phyloP scores from a whole-genome alignment of 1,140 invertebrate species.

The Lepeophtheirus salmonis region DNA sequence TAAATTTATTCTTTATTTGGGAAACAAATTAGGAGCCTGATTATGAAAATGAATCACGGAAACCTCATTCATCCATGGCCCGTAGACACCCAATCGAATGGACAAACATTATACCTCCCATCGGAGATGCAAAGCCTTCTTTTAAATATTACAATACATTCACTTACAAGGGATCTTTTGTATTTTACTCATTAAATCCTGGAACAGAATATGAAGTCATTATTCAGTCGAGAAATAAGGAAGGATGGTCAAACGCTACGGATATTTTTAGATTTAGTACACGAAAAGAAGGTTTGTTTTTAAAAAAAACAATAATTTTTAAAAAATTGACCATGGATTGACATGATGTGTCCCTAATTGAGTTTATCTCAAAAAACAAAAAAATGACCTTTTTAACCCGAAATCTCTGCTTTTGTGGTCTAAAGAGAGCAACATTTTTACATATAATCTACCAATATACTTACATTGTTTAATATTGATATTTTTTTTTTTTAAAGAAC shows the following conservation, averaged over 20 bases:
- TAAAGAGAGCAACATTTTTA: background rate
- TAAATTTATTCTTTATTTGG: too few species aligned
- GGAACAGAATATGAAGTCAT: conserved; percentile 15
- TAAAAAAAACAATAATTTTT: background rate
- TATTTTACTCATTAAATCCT: conserved; percentile 7
- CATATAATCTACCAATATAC: background rate
- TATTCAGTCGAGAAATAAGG: conserved; percentile 8
- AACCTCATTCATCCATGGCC: background rate
- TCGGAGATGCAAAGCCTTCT: background rate
- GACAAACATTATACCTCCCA: conserved; percentile 16
- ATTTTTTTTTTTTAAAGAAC: background rate
- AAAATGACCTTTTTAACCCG: background rate
- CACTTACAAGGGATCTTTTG: conserved; percentile 14
- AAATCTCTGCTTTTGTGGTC: background rate
- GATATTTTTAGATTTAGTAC: conserved; percentile 15
- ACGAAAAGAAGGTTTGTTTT: conserved; percentile 4
- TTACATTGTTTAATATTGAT: background rate
- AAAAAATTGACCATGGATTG: too few species aligned
- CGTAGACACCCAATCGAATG: background rate
- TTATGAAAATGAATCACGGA: background rate
- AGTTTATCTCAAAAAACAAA: too few species aligned
- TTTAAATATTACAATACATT: background rate
- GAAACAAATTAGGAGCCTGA: background rate
- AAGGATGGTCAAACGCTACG: conserved; percentile 12
- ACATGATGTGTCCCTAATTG: too few species aligned